Percentiles rank a stretch among this genome's conserved stretches.
These are phyloP conservation scores for Pogona vitticeps DNA, from an alignment of 2,113 vertebrate species.

Conservation along the genomic window DNA sequence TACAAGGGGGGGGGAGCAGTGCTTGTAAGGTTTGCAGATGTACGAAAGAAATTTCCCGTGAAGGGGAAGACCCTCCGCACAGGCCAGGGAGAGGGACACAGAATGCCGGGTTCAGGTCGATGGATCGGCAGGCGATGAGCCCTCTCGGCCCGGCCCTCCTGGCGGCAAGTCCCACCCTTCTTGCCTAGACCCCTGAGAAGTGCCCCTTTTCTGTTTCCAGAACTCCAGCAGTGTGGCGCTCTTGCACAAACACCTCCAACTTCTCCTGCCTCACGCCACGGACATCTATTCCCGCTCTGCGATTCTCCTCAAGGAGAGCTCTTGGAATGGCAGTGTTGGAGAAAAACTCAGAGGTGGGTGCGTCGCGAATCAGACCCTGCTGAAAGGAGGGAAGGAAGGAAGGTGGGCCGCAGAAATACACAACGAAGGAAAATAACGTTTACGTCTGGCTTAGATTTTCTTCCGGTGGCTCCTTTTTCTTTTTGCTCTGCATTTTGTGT, in stretches of 20 bases:
- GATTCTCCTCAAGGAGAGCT: conserved; percentile 89
- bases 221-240: conserved; percentile 96
- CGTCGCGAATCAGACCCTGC: not conserved
- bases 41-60: not conserved
- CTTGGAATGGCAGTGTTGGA: conserved; percentile 92
- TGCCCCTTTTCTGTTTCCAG: conserved; percentile 68
- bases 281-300: conserved; percentile 95
- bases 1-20: too few species aligned
- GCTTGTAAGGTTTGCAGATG: not conserved
- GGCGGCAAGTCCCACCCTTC: too few species aligned
- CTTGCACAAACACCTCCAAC: conserved; percentile 96
- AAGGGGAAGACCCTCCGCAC: too few species aligned
- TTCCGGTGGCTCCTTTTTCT: not conserved
- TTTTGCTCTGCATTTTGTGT: not conserved
- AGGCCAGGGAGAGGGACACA: too few species aligned
- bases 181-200: too few species aligned
- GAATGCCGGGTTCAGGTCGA: too few species aligned
- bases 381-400: not conserved
- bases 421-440: not conserved
- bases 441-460: not conserved
- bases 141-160: too few species aligned
- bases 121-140: too few species aligned
- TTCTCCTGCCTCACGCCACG: conserved; percentile 94
- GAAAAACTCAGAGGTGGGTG: conserved; percentile 90
- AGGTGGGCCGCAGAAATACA: too few species aligned